These are phyloP conservation scores for Mixornis gularis DNA, from an alignment of 2,113 vertebrate genomes.

Conservation along the genomic window DNA sequence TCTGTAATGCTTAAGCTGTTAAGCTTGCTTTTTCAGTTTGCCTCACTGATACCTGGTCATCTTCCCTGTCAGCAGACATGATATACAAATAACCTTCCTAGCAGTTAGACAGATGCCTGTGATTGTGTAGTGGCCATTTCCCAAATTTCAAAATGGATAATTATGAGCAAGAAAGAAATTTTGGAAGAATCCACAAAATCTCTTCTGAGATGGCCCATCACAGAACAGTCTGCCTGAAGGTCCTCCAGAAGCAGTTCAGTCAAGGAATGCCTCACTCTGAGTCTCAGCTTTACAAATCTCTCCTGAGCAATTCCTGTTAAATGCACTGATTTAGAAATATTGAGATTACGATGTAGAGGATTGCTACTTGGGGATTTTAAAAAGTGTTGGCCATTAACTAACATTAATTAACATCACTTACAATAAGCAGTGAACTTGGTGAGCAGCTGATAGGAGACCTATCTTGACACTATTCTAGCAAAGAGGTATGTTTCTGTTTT, in stretches of 20 bases:
- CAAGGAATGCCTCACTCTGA: background rate
- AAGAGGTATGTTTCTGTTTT: background rate
- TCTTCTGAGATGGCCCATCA: background rate
- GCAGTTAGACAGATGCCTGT: background rate
- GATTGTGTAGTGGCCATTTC: background rate
- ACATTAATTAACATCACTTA: background rate
- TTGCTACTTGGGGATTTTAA: background rate
- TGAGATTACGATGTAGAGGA: background rate
- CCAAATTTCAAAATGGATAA: background rate
- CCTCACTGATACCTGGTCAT: background rate
- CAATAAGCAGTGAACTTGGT: slow-evolving; percentile 19
- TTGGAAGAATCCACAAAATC: background rate
- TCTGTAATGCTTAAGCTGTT: background rate
- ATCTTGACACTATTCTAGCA: slow-evolving; percentile 9
- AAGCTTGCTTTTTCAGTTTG: background rate
- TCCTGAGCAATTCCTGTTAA: background rate
- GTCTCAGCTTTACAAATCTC: background rate
- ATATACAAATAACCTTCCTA: background rate
- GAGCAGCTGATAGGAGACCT: background rate
- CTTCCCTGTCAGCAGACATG: background rate
- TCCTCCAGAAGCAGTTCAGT: background rate
- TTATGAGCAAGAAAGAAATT: background rate
- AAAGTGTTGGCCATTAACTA: background rate
- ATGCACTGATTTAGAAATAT: slow-evolving; percentile 12
- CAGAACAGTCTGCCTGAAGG: background rate